A percentile compares a stretch with the other conserved stretches of the same genome.
These are phyloP conservation scores for Bruchidius siliquastri DNA, from an alignment of 2,888 invertebrate species.

Conservation along the genomic window DNA sequence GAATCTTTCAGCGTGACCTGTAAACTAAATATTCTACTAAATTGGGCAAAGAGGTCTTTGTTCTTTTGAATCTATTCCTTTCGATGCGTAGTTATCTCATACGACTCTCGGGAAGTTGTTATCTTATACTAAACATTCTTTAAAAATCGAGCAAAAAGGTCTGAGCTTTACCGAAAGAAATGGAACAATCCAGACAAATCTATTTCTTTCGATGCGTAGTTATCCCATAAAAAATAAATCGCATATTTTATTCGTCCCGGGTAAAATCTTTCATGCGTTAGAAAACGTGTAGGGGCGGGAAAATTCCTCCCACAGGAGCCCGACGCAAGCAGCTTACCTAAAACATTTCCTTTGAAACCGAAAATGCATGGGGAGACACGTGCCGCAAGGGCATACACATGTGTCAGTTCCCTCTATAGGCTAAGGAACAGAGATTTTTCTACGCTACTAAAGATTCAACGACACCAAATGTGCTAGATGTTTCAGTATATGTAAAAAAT, in stretches of 20 bases:
- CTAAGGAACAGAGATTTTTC: not conserved
- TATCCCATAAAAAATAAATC: not conserved
- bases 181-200: not conserved
- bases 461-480: too few relatives aligned
- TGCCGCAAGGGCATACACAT: slow-evolving; percentile 42
- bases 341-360: slow-evolving; percentile 46
- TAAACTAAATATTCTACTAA: too few relatives aligned
- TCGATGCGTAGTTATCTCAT: not conserved
- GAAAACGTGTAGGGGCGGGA: slow-evolving; percentile 21
- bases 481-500: too few relatives aligned
- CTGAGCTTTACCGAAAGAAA: too few relatives aligned
- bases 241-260: not conserved
- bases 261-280: not conserved
- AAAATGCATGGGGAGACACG: slow-evolving; percentile 41
- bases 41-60: too few relatives aligned
- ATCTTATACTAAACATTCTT: too few relatives aligned
- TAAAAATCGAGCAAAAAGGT: too few relatives aligned
- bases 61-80: not conserved
- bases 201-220: not conserved
- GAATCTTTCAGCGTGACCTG: too few relatives aligned
- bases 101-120: too few relatives aligned
- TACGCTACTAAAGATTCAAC: too few relatives aligned
- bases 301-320: slow-evolving; percentile 49
- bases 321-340: slow-evolving; percentile 31
- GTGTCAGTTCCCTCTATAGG: slow-evolving; percentile 30